A percentile compares a stretch with the other conserved stretches of the same genome.
These are phyloP conservation scores for Dinomys branickii DNA, from an alignment of 2,113 vertebrate species.

Conservation along the genomic window DNA sequence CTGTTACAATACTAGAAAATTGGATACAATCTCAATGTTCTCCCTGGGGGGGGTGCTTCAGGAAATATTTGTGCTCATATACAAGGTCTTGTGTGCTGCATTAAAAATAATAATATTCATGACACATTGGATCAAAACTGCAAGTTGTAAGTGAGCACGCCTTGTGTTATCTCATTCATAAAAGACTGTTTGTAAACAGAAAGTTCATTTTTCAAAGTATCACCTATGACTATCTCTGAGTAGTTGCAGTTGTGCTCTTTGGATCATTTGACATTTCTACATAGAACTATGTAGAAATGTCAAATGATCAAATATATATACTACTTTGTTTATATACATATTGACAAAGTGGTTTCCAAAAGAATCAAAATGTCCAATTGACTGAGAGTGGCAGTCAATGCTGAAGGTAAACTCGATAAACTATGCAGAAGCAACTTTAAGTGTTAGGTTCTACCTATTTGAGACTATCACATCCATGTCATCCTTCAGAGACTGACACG, in stretches of 20 bases:
- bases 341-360: neutral
- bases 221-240: neutral
- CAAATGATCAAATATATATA: too few relatives aligned
- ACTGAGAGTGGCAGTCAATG: neutral
- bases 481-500: neutral
- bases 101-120: slow-evolving; percentile 6
- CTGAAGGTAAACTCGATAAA: neutral
- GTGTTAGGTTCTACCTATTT: neutral
- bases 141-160: neutral
- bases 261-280: neutral
- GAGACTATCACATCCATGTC: neutral
- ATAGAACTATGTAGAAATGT: too few relatives aligned
- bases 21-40: neutral
- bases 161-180: neutral
- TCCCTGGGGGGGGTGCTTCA: neutral
- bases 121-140: neutral
- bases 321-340: neutral
- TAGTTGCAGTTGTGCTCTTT: neutral
- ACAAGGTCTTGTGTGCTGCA: neutral
- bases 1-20: neutral
- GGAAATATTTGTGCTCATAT: neutral
- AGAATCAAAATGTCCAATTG: neutral
- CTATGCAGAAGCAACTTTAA: too few relatives aligned
- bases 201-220: neutral
- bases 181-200: neutral